Conservation (phyloP, 2,113 vertebrate genomes). For the Lophochroa leadbeateri region DNA sequence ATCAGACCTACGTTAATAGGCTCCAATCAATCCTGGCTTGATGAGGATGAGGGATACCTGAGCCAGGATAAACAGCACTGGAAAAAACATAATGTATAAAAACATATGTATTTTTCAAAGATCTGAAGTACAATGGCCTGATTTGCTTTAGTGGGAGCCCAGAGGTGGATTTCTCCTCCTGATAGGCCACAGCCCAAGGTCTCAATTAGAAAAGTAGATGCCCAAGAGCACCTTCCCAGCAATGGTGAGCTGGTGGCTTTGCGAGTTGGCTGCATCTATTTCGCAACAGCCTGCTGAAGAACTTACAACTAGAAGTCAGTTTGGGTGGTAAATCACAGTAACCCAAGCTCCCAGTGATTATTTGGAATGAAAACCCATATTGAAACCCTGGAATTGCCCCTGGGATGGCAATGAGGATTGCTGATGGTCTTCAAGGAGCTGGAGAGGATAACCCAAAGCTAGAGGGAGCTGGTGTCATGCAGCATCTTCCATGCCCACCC, state of each 20-base stretch:
- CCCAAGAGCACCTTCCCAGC: neutral
- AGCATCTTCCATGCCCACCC: neutral
- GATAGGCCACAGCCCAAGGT: rapidly evolving
- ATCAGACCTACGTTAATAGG: neutral
- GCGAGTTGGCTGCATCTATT: rapidly evolving
- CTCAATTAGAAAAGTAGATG: rapidly evolving
- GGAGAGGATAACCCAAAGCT: neutral
- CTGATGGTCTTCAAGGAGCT: neutral
- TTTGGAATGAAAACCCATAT: neutral
- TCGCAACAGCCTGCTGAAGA: neutral
- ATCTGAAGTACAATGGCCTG: neutral
- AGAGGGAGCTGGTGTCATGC: neutral
- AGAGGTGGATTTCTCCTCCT: neutral
- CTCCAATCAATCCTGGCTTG: neutral
- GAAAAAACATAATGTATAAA: rapidly evolving
- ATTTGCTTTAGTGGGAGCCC: neutral
- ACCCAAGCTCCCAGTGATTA: rapidly evolving
- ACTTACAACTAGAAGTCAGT: rapidly evolving
- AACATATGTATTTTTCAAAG: rapidly evolving
- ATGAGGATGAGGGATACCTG: neutral
- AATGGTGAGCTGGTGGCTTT: neutral
- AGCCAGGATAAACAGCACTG: neutral
- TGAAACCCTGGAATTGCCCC: neutral
- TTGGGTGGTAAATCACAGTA: neutral
- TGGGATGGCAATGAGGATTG: neutral